Evolutionary conservation across 2,797 vertebrate species (phyloP).

Genomic region (Emys orbicularis): DNA sequence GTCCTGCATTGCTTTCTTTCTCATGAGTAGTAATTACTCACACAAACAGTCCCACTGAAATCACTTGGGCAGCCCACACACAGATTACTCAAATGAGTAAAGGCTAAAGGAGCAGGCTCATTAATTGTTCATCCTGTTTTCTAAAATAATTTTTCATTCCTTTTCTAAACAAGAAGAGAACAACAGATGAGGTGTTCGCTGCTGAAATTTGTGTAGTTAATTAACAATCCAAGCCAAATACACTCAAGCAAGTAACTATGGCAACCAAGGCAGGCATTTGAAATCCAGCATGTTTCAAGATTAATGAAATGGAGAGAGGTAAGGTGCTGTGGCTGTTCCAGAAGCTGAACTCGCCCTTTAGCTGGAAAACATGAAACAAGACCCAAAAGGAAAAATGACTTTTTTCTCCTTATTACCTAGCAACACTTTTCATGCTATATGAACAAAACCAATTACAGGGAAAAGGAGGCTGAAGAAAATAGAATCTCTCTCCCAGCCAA

Average conservation of each 20-base stretch:
- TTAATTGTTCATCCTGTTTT: background rate
- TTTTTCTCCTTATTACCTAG: slow-evolving; percentile 56
- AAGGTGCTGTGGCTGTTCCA: slow-evolving; percentile 32
- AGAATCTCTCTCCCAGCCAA: slow-evolving; percentile 26
- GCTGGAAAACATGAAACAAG: slow-evolving; percentile 55
- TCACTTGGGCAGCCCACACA: background rate
- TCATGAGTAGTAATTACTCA: slow-evolving; percentile 3
- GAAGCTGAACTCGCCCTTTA: slow-evolving; percentile 31
- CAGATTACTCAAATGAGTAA: background rate
- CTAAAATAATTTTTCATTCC: slow-evolving; percentile 7
- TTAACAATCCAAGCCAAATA: background rate
- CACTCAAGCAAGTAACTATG: background rate
- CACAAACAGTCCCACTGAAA: background rate
- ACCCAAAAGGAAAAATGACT: slow-evolving; percentile 53
- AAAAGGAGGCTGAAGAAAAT: slow-evolving; percentile 38
- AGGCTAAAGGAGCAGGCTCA: background rate
- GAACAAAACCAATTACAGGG: slow-evolving; percentile 23
- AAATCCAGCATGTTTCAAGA: slow-evolving; percentile 30
- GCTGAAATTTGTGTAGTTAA: background rate
- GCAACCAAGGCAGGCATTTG: slow-evolving; percentile 1
- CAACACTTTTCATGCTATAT: slow-evolving; percentile 21
- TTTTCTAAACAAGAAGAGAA: background rate
- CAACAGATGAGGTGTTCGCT: background rate
- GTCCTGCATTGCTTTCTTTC: slow-evolving; percentile 30
- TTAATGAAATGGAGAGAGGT: background rate